Percentiles rank a stretch among this genome's conserved stretches.
phyloP scores from a whole-genome alignment of 2,888 invertebrate species.

The Mesoligia furuncula region DNA sequence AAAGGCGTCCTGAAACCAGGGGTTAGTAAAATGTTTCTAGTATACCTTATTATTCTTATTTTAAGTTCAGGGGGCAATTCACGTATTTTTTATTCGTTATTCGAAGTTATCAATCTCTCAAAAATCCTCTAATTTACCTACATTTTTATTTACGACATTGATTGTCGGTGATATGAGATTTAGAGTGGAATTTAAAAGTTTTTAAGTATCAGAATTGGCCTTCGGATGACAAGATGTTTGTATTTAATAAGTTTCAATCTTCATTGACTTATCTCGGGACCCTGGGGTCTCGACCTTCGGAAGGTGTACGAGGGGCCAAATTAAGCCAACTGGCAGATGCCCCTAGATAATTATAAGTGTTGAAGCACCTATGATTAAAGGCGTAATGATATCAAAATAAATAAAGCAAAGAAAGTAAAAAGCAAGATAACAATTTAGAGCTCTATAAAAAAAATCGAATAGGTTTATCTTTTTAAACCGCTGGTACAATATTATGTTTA shows the following conservation, averaged over 20 bases:
- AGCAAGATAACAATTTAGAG: background rate
- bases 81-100: background rate
- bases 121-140: background rate
- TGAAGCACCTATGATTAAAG: background rate
- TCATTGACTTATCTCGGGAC: background rate
- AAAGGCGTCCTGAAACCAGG: background rate
- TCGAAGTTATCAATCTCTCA: background rate
- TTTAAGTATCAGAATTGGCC: background rate
- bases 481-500: background rate
- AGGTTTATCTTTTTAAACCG: background rate
- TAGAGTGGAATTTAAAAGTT: background rate
- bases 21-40: background rate
- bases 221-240: background rate
- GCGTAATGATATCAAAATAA: background rate
- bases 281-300: background rate
- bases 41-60: background rate
- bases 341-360: background rate
- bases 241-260: background rate
- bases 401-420: background rate
- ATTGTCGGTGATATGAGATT: background rate
- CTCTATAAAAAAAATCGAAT: background rate
- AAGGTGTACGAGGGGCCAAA: background rate
- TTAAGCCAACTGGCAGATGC: background rate
- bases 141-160: background rate
- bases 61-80: background rate